phyloP scores from a whole-genome alignment of 1,140 invertebrate genomes.

The Artemia franciscana region DNA sequence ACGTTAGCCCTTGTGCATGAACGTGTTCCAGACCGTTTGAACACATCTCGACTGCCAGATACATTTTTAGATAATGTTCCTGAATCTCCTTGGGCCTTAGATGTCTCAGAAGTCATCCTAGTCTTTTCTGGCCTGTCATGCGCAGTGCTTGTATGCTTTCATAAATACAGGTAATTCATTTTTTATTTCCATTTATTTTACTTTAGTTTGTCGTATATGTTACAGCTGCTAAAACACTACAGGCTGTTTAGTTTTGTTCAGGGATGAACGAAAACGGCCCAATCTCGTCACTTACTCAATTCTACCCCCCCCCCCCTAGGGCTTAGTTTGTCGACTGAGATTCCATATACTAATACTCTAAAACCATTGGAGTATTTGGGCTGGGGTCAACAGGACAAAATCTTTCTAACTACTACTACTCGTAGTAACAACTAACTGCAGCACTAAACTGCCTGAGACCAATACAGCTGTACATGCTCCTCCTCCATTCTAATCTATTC shows the following conservation, averaged over 20 bases:
- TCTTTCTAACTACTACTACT: too few species aligned
- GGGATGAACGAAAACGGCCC: conserved; percentile 8
- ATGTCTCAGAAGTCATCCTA: conserved; percentile 60
- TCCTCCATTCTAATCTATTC: too few species aligned
- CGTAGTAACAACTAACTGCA: too few species aligned
- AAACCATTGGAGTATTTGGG: too few species aligned
- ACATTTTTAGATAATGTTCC: conserved; percentile 48
- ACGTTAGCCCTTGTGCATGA: conserved; percentile 64
- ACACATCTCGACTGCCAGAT: conserved; percentile 48
- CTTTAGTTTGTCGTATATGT: not conserved
- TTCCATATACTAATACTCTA: too few species aligned
- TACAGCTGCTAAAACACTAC: not conserved
- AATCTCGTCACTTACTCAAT: not conserved
- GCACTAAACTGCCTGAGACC: too few species aligned
- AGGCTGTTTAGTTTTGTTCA: conserved; percentile 10
- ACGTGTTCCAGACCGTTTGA: conserved; percentile 44
- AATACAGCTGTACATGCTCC: too few species aligned
- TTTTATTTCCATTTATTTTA: too few species aligned
- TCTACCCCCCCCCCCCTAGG: too few species aligned
- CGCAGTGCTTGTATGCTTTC: conserved; percentile 47
- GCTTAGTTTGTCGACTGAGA: too few species aligned
- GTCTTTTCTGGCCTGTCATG: conserved; percentile 47
- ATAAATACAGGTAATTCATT: conserved; percentile 45
- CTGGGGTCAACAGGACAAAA: too few species aligned
- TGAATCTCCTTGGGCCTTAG: conserved; percentile 44